These are phyloP conservation scores for Sus cebifrons DNA, from an alignment of 2,797 vertebrate species.

Conservation along the genomic window DNA sequence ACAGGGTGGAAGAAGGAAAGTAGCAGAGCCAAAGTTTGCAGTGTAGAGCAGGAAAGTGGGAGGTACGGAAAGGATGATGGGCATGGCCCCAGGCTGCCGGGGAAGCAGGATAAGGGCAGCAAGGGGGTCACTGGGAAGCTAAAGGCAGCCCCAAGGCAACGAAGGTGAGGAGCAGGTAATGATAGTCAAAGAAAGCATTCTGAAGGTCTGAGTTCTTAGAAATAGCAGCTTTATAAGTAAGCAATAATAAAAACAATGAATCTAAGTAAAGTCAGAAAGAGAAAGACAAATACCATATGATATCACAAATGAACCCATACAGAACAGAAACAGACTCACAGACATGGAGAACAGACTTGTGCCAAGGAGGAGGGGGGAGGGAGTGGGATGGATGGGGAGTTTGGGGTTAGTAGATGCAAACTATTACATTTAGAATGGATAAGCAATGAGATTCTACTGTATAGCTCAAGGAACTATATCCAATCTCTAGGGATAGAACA, in stretches of 20 bases:
- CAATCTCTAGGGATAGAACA: too few relatives aligned
- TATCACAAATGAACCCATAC: too few relatives aligned
- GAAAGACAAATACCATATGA: too few relatives aligned
- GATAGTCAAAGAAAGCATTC: not conserved
- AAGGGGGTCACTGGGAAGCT: not conserved
- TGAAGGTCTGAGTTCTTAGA: not conserved
- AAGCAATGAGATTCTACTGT: too few relatives aligned
- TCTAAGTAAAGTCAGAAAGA: not conserved
- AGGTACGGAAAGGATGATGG: not conserved
- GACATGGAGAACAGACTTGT: too few relatives aligned
- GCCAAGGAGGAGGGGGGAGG: too few relatives aligned
- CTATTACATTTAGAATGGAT: too few relatives aligned
- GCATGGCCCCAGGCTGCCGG: not conserved
- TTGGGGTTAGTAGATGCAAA: too few relatives aligned
- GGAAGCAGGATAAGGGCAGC: not conserved
- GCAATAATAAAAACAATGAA: not conserved
- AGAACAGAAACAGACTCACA: too few relatives aligned
- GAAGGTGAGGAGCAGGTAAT: not conserved
- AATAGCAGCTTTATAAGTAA: constrained; percentile 28
- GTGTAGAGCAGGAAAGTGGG: not conserved
- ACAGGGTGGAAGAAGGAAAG: not conserved
- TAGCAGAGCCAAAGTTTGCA: not conserved
- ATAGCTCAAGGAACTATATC: too few relatives aligned
- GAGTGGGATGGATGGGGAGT: too few relatives aligned
- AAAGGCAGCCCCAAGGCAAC: not conserved